Percentiles rank a stretch among this genome's conserved stretches.
phyloP scores from a whole-genome alignment of 2,113 vertebrate species.

The Lampris incognitus region DNA sequence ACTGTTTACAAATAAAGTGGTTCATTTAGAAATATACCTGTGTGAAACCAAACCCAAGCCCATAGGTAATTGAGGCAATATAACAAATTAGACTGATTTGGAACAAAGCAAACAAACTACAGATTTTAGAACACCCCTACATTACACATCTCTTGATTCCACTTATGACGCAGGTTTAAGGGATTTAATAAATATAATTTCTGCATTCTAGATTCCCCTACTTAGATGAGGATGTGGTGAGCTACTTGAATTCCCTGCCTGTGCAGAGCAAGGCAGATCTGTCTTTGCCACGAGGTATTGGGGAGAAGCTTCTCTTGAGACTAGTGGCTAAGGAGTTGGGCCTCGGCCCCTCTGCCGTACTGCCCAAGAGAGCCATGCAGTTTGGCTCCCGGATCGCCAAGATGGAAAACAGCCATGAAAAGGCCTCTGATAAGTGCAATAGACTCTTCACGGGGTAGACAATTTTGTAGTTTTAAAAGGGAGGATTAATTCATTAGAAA shows the following conservation, averaged over 20 bases:
- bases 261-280: conserved; percentile 90
- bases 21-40: too few species aligned
- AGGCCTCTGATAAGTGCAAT: conserved; percentile 89
- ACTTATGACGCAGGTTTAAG: neutral
- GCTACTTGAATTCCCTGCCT: conserved; percentile 88
- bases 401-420: conserved; percentile 88
- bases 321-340: conserved; percentile 85
- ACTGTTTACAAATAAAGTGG: too few species aligned
- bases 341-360: conserved; percentile 80
- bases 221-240: conserved; percentile 94
- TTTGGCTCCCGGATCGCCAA: conserved; percentile 97
- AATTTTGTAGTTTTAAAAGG: neutral
- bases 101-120: too few species aligned
- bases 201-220: conserved; percentile 89
- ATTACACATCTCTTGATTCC: neutral
- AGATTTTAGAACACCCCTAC: neutral
- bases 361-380: conserved; percentile 96
- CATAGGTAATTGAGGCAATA: too few species aligned
- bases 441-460: conserved; percentile 80
- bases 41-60: too few species aligned
- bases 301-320: conserved; percentile 93
- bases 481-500: conserved; percentile 24
- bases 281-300: conserved; percentile 88
- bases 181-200: neutral
- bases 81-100: too few species aligned